Evolutionary conservation across 2,113 vertebrate genomes (phyloP), one percentile per base, ranked within the genome.

Genomic region (Alligator sinensis): DNA sequence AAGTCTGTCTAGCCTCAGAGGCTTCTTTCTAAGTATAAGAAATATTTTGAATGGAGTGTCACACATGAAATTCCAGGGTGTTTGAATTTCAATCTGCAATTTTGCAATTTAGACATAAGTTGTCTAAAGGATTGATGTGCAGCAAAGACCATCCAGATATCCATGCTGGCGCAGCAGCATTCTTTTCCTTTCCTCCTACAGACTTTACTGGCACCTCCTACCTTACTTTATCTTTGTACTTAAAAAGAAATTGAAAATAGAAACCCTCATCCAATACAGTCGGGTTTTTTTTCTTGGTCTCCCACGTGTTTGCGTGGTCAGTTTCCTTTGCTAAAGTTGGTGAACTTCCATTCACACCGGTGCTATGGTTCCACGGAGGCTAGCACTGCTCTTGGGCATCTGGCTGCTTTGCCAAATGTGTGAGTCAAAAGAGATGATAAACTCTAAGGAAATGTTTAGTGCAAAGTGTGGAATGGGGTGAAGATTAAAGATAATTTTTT

Each of bases 361-460:
- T 0, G 16, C 2, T 0, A 0, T 82, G 9, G 2, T 81, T 55
- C 77, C 74, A 75, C 85, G 13, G 25, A 63, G 62, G 24, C 62
- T 27, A 12, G 22, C 62, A 63, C 62, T 25, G 11, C 47, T 47
- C 25, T 28, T 63, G 24, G 27, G 58, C 4, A 0, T 1, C 24
- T 79, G 19, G 75, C 79, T n/a, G 82, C 57, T 2, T 84, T 64
- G 88, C 55, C 77, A 38, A 87, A 12, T 0, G 0, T 1, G 11
- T 60, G 70, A 30, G 84, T 95, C 58, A 4, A n/a, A 77, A 85
- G 85, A 77, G 47, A 58, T 1, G 0, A 21, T 9, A 92, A 77
- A 60, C 79, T 72, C 64, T 88, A 81, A 81, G 64, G 11, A 94
- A 88, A 90, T 30, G 3, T 86, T 90, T 77, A 64, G 16, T 63